These are phyloP conservation scores for Podabrus alpinus DNA, from an alignment of 2,888 invertebrate genomes.

Conservation along the genomic window DNA sequence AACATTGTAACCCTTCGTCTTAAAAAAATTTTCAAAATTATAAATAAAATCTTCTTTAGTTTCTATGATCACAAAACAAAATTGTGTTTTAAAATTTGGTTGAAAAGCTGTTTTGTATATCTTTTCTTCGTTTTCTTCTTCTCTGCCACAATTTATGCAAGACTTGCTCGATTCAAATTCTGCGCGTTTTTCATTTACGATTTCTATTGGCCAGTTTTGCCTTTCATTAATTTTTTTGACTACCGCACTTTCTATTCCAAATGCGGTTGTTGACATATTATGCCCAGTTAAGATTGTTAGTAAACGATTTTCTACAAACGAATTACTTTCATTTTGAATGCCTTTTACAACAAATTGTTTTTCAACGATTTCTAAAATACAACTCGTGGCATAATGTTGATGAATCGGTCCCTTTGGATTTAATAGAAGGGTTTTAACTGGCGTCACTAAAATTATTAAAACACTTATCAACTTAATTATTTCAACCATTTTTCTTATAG, in stretches of 20 bases:
- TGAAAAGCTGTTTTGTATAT: constrained; percentile 19
- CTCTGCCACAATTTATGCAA: constrained; percentile 7
- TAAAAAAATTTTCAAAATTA: constrained; percentile 4
- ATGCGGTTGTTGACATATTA: constrained; percentile 11
- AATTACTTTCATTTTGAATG: background rate
- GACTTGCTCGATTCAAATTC: constrained; percentile 16
- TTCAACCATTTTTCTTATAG: background rate
- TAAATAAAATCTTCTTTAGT: constrained; percentile 14
- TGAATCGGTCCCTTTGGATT: constrained; percentile 19
- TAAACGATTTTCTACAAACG: background rate
- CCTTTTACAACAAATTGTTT: constrained; percentile 10
- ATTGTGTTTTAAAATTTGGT: constrained; percentile 12
- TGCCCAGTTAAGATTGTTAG: constrained; percentile 19
- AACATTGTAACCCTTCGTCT: constrained; percentile 21
- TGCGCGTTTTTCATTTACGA: constrained; percentile 5
- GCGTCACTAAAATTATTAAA: background rate
- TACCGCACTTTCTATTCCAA: constrained; percentile 4
- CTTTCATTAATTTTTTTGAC: constrained; percentile 3
- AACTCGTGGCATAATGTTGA: constrained; percentile 14
- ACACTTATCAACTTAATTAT: background rate
- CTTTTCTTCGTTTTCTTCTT: background rate
- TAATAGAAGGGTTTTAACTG: background rate
- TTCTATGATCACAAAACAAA: constrained; percentile 29
- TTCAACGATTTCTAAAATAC: constrained; percentile 16
- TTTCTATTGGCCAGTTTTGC: constrained; percentile 15